phyloP scores from a whole-genome alignment of 2,113 vertebrate species.

The Sakesphorus luctuosus region DNA sequence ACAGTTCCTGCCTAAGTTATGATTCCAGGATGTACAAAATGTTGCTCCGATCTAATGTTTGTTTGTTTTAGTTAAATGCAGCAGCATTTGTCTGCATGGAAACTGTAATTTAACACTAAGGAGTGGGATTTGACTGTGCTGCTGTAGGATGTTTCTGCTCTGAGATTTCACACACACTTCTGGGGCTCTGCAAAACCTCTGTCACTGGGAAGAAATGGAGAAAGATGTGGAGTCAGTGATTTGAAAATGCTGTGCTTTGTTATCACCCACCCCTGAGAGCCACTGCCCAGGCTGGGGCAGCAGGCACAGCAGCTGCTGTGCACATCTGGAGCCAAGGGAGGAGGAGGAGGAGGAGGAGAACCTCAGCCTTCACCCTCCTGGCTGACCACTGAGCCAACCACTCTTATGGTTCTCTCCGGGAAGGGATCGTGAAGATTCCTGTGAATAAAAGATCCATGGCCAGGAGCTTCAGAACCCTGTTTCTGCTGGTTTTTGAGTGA shows the following conservation, averaged over 20 bases:
- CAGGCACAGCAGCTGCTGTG: background rate
- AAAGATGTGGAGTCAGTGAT: background rate
- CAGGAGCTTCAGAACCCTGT: background rate
- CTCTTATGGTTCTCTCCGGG: background rate
- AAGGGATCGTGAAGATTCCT: background rate
- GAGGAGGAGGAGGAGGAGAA: background rate
- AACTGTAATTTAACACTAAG: slow-evolving; percentile 56
- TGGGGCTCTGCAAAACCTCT: slow-evolving; percentile 12
- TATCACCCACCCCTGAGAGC: background rate
- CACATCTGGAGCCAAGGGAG: background rate
- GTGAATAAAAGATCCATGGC: background rate
- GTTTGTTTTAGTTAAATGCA: slow-evolving; percentile 62
- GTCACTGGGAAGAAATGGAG: background rate
- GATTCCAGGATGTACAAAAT: slow-evolving; percentile 41
- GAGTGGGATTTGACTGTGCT: slow-evolving; percentile 54
- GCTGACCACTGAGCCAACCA: background rate
- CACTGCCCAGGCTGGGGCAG: background rate
- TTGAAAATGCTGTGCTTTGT: background rate
- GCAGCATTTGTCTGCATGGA: slow-evolving; percentile 46
- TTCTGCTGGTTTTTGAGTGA: background rate
- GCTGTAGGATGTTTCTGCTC: slow-evolving; percentile 51
- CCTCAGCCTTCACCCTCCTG: background rate
- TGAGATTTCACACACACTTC: background rate
- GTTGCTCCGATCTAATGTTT: slow-evolving; percentile 41
- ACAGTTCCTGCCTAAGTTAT: slow-evolving; percentile 53